Base-by-base conservation (phyloP, 1,140 invertebrate genomes). In the Scylla paramamosain region DNA sequence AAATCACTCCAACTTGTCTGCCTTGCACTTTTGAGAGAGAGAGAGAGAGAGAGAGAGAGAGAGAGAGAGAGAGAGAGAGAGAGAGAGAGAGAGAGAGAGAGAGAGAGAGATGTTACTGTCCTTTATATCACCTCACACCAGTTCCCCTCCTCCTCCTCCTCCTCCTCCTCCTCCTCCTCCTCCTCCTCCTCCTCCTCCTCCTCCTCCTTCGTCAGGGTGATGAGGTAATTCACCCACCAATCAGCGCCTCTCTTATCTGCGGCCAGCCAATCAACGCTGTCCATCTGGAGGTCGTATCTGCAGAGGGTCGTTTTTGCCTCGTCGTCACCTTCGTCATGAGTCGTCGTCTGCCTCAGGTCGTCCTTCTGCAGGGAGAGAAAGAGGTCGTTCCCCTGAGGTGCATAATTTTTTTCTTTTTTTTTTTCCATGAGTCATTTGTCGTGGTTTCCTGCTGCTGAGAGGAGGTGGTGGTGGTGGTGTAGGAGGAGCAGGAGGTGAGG, bases 121-220 rank as follows among this genome's bases (percentile, higher is more conserved):
- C n/a, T n/a, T 77, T 77, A 77, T 77, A n/a, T n/a, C 25, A 77
- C 67, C 67, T 77, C 67, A 25, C 67, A 20, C 67, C 86, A 39
- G 6, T 39, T 39, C 39, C 20, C 52, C 52, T 59, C 52, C 52
- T 59, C 52, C 86, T 46, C 32, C 28, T 39, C 84, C 32, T 31
- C 86, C 86, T 77, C 67, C n/a, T 77, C 67, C 67, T 77, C 67
- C 67, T 77, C 67, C 67, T 77, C 67, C 67, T 90, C 31, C 48
- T 90, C 10, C 39, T 48, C 7, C 39, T 32, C 45, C 45, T 29
- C 39, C 32, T 48, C n/a, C 67, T 77, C 45, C 45, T 29, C 39
- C 32, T 48, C n/a, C 67, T 77, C 52, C 52, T 59, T 8, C 10
- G 16, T 59, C 52, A 59, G 52, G 0, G 52, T 59, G 52, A 59